Percentiles rank a stretch among this genome's conserved stretches.
Evolutionary conservation across 2,113 vertebrate genomes (phyloP).

Genomic region (Oreochromis tanganicae): DNA sequence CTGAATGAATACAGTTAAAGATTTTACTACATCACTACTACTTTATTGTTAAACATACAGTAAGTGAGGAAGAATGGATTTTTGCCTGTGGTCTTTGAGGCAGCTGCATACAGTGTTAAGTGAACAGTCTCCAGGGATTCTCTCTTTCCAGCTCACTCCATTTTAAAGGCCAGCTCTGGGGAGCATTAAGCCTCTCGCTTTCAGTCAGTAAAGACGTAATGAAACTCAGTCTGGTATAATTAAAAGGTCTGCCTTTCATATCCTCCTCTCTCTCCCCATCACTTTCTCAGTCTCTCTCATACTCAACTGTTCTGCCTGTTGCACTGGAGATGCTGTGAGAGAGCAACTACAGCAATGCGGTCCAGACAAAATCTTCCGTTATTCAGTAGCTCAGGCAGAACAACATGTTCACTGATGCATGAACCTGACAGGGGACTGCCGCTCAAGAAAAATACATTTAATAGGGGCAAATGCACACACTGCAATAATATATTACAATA

Average conservation of each 20-base stretch:
- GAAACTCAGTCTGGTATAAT: constrained; percentile 34
- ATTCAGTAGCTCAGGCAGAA: not conserved
- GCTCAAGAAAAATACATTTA: not conserved
- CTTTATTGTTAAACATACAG: not conserved
- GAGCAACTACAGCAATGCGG: not conserved
- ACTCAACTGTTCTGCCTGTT: constrained; percentile 18
- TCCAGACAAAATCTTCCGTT: not conserved
- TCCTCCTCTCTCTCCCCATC: constrained; percentile 12
- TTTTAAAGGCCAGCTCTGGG: constrained; percentile 15
- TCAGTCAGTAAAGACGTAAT: not conserved
- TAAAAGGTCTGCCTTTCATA: constrained; percentile 44
- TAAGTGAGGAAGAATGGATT: not conserved
- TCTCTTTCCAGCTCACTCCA: not conserved
- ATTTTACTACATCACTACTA: not conserved
- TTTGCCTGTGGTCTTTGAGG: not conserved
- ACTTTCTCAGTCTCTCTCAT: not conserved
- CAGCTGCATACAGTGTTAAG: not conserved
- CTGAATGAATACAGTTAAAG: not conserved
- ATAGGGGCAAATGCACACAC: not conserved
- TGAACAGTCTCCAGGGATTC: not conserved
- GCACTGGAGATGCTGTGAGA: not conserved
- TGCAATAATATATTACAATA: not conserved
- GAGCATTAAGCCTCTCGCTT: constrained; percentile 26
- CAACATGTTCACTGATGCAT: not conserved
- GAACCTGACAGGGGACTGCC: not conserved